phyloP scores from a whole-genome alignment of 2,113 vertebrate genomes.

The Butastur rufipennis region DNA sequence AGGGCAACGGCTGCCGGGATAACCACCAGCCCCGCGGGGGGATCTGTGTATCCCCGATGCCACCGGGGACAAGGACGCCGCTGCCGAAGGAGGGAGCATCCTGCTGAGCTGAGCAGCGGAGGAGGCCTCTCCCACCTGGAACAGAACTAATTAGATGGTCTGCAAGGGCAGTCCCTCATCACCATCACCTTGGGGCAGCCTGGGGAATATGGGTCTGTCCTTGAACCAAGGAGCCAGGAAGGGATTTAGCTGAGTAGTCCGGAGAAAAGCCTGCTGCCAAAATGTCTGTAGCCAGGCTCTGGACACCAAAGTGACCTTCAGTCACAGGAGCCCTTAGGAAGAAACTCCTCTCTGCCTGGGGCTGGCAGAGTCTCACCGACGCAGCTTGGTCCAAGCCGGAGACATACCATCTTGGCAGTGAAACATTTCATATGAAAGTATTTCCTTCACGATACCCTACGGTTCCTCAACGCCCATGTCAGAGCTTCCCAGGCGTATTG shows the following conservation, averaged over 20 bases:
- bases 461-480: background rate
- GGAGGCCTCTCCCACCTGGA: background rate
- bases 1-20: background rate
- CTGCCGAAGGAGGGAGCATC: background rate
- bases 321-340: background rate
- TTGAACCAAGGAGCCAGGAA: background rate
- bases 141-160: background rate
- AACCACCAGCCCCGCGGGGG: fast-evolving
- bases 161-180: background rate
- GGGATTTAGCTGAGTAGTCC: background rate
- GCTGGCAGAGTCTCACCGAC: background rate
- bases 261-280: background rate
- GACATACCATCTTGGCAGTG: background rate
- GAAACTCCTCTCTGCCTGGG: background rate
- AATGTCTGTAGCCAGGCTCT: background rate
- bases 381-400: background rate
- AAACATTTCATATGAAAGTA: background rate
- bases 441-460: background rate
- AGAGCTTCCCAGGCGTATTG: background rate
- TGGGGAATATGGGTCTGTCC: background rate
- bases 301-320: background rate
- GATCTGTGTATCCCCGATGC: fast-evolving
- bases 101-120: background rate
- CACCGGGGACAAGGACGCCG: background rate
- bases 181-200: background rate